A percentile compares a stretch with the other conserved stretches of the same genome.
Evolutionary conservation across 2,113 vertebrate genomes (phyloP).

Genomic region (Glareola pratincola): DNA sequence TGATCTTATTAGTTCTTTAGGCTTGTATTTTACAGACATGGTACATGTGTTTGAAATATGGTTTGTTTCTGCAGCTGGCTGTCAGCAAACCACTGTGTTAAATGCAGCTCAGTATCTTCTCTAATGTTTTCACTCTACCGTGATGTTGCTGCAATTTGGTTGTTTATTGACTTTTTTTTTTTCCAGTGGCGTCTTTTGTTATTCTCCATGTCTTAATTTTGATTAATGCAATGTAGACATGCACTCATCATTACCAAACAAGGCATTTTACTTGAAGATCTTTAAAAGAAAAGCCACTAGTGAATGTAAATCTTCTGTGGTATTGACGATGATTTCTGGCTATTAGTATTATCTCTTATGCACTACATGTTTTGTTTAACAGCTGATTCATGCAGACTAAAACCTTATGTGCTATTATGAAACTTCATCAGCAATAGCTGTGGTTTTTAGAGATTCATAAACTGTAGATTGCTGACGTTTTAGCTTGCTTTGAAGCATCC

Average conservation of each 20-base stretch:
- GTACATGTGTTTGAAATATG: conserved; percentile 9
- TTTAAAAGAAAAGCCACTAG: neutral
- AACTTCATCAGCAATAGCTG: neutral
- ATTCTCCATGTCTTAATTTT: neutral
- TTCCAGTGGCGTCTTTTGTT: neutral
- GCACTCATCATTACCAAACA: neutral
- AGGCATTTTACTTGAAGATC: neutral
- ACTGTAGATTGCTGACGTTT: neutral
- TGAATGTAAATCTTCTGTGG: conserved; percentile 6
- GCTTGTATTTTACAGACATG: conserved; percentile 7
- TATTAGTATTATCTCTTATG: conserved; percentile 7
- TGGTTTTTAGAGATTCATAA: neutral
- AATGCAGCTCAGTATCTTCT: conserved; percentile 38
- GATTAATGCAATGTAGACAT: neutral
- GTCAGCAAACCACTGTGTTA: conserved; percentile 34
- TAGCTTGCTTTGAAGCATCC: neutral
- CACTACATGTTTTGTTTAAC: neutral
- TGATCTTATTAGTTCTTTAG: neutral
- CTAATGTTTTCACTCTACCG: conserved; percentile 8
- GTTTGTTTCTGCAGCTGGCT: conserved; percentile 66
- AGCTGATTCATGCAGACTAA: neutral
- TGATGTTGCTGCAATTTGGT: conserved; percentile 46
- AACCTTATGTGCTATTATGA: neutral
- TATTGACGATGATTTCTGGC: neutral
- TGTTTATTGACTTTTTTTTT: neutral